Percentiles rank a stretch among this genome's conserved stretches.
These are phyloP conservation scores for Cosmorhoe ocellata DNA, from an alignment of 2,888 invertebrate genomes.

Conservation along the genomic window DNA sequence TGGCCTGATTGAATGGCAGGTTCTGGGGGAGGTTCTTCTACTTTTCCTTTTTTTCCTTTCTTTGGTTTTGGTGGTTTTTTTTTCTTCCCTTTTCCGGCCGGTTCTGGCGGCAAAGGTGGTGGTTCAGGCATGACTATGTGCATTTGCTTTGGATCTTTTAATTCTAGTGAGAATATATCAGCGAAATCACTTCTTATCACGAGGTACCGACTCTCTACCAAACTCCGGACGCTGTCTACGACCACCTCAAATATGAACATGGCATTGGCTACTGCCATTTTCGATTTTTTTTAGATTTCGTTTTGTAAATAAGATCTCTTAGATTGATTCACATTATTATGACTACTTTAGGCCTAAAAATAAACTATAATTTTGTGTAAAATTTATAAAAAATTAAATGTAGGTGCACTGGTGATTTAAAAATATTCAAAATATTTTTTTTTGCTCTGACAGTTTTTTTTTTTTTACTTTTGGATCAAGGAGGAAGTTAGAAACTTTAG, in stretches of 20 bases:
- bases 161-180: slow-evolving; percentile 70
- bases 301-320: slow-evolving; percentile 15
- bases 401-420: background rate
- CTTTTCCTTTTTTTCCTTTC: slow-evolving; percentile 59
- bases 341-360: background rate
- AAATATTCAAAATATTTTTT: slow-evolving; percentile 7
- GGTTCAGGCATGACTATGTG: slow-evolving; percentile 73
- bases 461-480: too few relatives aligned
- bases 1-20: slow-evolving; percentile 72
- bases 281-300: slow-evolving; percentile 30
- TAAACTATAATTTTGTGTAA: background rate
- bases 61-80: slow-evolving; percentile 53
- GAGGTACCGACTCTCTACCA: slow-evolving; percentile 57
- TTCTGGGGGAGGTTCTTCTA: slow-evolving; percentile 59
- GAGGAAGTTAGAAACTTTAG: too few relatives aligned
- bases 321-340: slow-evolving; percentile 12
- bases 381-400: background rate
- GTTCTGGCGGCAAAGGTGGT: slow-evolving; percentile 66
- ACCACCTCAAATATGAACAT: slow-evolving; percentile 76
- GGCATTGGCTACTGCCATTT: slow-evolving; percentile 67
- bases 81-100: slow-evolving; percentile 57
- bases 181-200: slow-evolving; percentile 70
- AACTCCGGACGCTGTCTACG: slow-evolving; percentile 60
- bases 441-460: background rate
- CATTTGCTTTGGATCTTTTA: slow-evolving; percentile 74